Conservation (phyloP, 2,113 vertebrate species). For the Mirounga angustirostris region DNA sequence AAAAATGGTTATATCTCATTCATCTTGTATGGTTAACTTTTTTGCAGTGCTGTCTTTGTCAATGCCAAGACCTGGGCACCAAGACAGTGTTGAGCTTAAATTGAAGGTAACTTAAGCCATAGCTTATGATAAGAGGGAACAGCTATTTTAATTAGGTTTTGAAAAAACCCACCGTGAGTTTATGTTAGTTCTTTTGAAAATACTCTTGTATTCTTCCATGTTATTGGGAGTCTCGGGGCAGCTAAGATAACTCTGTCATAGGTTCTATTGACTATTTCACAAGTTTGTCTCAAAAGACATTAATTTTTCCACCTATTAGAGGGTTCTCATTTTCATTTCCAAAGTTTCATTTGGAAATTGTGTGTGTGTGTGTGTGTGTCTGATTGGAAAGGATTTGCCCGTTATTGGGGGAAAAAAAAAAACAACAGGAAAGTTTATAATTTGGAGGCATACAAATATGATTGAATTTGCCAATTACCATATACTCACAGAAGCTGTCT, state of each 20-base stretch:
- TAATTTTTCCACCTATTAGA: background rate
- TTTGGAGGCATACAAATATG: background rate
- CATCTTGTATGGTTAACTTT: background rate
- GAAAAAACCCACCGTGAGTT: background rate
- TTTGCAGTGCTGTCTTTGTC: background rate
- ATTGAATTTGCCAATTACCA: background rate
- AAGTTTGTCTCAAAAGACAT: background rate
- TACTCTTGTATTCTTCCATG: background rate
- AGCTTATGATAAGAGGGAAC: background rate
- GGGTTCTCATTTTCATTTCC: background rate
- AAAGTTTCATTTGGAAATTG: background rate
- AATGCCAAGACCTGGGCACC: background rate
- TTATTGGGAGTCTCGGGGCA: background rate
- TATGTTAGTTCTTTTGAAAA: conserved; percentile 9
- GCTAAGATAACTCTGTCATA: background rate
- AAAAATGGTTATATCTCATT: conserved; percentile 7
- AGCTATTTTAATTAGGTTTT: background rate
- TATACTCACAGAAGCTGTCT: background rate
- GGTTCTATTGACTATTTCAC: background rate
- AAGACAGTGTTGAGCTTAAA: background rate
- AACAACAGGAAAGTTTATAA: background rate
- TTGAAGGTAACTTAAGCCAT: background rate
- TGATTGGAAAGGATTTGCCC: background rate
- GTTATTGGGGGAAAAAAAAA: background rate
- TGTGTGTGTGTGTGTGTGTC: background rate